Evolutionary conservation across 2,113 vertebrate genomes (phyloP).

Genomic region (Hippotragus niger): DNA sequence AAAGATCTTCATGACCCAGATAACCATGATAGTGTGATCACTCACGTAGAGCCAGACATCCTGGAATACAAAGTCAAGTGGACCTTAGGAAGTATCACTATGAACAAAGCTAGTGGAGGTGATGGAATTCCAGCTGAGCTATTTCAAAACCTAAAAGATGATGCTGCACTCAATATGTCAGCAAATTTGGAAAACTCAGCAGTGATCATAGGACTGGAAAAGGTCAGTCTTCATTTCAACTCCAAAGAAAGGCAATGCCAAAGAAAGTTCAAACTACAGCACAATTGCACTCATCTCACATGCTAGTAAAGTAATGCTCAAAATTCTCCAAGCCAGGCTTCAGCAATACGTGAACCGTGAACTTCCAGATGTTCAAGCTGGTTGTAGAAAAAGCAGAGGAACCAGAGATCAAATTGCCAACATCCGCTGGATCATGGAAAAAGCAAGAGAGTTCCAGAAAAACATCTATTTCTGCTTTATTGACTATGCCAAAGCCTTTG

Average conservation of each 20-base stretch:
- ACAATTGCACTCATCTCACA: not conserved
- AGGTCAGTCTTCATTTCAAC: not conserved
- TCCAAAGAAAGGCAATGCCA: not conserved
- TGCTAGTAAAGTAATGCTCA: not conserved
- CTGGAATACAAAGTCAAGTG: not conserved
- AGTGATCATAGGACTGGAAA: not conserved
- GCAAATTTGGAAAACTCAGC: not conserved
- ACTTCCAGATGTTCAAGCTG: not conserved
- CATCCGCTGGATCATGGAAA: rapidly evolving
- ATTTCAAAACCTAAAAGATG: not conserved
- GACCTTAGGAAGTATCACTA: not conserved
- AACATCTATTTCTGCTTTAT: not conserved
- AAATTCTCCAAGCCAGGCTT: not conserved
- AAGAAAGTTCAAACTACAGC: not conserved
- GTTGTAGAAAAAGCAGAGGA: not conserved
- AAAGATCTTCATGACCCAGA: not conserved
- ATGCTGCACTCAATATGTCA: not conserved
- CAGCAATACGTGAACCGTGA: rapidly evolving
- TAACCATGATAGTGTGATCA: not conserved
- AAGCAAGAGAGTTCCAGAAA: not conserved
- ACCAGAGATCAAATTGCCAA: not conserved
- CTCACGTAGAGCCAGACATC: not conserved
- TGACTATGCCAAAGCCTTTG: not conserved
- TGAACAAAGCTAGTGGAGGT: not conserved
- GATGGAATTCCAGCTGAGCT: not conserved